Evolutionary conservation across 2,113 vertebrate genomes (phyloP).

Genomic region (Bolborhynchus lineola): DNA sequence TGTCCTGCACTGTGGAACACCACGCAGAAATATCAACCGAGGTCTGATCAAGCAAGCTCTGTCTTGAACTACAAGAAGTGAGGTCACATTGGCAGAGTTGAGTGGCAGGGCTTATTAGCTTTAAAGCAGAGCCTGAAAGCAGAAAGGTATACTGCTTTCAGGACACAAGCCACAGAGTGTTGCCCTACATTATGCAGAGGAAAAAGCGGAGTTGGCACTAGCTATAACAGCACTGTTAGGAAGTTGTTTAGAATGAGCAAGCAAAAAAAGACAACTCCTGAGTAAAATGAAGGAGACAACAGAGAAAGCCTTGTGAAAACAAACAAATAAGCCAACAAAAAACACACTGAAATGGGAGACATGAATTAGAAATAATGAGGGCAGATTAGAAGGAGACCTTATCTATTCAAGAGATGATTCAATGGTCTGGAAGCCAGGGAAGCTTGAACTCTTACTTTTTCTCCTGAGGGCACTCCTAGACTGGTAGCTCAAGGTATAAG

Average conservation of each 20-base stretch:
- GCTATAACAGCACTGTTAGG: not conserved
- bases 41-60: not conserved
- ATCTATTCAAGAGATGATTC: not conserved
- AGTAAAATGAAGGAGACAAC: not conserved
- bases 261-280: not conserved
- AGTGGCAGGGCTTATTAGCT: not conserved
- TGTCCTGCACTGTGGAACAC: not conserved
- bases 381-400: not conserved
- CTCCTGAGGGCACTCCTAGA: not conserved
- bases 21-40: not conserved
- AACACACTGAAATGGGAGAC: not conserved
- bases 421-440: not conserved
- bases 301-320: not conserved
- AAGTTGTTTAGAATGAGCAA: not conserved
- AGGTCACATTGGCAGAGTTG: not conserved
- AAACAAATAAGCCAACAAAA: not conserved
- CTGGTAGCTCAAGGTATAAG: rapidly evolving
- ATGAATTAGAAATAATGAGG: not conserved
- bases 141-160: not conserved
- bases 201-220: not conserved
- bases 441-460: not conserved
- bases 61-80: not conserved
- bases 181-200: not conserved
- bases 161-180: not conserved
- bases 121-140: not conserved